phyloP scores from a whole-genome alignment of 2,797 vertebrate genomes.

The Avahi laniger region DNA sequence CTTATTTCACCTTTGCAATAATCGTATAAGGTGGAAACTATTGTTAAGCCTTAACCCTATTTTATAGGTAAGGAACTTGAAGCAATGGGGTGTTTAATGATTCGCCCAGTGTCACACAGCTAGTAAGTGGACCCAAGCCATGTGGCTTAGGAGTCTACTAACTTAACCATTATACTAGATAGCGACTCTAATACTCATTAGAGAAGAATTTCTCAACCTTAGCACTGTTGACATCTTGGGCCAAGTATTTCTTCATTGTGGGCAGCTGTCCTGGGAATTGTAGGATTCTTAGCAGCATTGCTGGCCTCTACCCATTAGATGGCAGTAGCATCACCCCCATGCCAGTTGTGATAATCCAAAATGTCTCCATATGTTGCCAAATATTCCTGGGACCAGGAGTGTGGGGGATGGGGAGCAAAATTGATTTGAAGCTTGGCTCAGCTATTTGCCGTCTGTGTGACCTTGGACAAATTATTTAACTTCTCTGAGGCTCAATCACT shows the following conservation, averaged over 20 bases:
- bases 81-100: background rate
- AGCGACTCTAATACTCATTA: background rate
- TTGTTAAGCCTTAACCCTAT: background rate
- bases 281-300: background rate
- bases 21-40: background rate
- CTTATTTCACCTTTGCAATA: background rate
- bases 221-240: background rate
- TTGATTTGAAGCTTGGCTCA: background rate
- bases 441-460: background rate
- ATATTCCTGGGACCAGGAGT: background rate
- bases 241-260: background rate
- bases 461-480: background rate
- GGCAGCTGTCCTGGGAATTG: background rate
- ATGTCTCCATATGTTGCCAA: background rate
- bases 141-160: background rate
- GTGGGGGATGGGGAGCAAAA: background rate
- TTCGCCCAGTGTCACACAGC: background rate
- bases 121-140: background rate
- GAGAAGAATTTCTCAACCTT: background rate
- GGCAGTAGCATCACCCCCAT: background rate
- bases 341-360: background rate
- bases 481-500: background rate
- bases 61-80: background rate
- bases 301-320: background rate
- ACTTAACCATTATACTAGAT: background rate